phyloP scores from a whole-genome alignment of 2,113 vertebrate genomes.

The Megaleporinus macrocephalus region DNA sequence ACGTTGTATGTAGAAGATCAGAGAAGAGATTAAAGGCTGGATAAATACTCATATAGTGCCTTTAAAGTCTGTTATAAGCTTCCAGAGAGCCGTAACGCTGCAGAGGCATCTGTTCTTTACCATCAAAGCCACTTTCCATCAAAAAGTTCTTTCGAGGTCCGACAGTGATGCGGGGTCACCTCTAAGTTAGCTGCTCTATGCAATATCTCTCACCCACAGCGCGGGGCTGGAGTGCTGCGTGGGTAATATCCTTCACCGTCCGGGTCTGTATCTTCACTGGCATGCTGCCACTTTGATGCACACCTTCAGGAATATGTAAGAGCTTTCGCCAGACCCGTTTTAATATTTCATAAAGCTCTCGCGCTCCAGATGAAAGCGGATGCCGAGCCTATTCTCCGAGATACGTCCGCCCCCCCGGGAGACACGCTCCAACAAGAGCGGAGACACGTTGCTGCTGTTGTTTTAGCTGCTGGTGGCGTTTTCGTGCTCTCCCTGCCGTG shows the following conservation, averaged over 20 bases:
- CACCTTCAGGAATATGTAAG: conserved; percentile 41
- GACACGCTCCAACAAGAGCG: background rate
- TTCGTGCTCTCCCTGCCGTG: background rate
- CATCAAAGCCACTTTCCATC: conserved; percentile 37
- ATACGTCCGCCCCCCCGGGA: background rate
- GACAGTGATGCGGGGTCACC: conserved; percentile 30
- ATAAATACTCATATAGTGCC: too few relatives aligned
- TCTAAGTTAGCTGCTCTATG: background rate
- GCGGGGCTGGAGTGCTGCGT: background rate
- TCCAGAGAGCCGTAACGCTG: background rate
- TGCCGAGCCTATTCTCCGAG: background rate
- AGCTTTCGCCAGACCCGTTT: conserved; percentile 12
- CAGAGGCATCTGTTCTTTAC: background rate
- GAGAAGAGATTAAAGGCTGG: too few relatives aligned
- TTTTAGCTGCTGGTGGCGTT: background rate
- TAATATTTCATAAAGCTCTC: conserved; percentile 36
- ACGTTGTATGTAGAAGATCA: too few relatives aligned
- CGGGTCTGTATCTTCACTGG: conserved; percentile 33
- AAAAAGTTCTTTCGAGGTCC: conserved; percentile 13
- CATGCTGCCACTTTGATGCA: conserved; percentile 37
- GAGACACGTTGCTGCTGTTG: background rate
- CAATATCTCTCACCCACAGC: background rate
- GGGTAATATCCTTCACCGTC: conserved; percentile 32
- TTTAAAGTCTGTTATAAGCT: too few relatives aligned
- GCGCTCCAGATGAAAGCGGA: background rate